Evolutionary conservation across 2,113 vertebrate genomes (phyloP).

Genomic region (Tachuris rubrigastra): DNA sequence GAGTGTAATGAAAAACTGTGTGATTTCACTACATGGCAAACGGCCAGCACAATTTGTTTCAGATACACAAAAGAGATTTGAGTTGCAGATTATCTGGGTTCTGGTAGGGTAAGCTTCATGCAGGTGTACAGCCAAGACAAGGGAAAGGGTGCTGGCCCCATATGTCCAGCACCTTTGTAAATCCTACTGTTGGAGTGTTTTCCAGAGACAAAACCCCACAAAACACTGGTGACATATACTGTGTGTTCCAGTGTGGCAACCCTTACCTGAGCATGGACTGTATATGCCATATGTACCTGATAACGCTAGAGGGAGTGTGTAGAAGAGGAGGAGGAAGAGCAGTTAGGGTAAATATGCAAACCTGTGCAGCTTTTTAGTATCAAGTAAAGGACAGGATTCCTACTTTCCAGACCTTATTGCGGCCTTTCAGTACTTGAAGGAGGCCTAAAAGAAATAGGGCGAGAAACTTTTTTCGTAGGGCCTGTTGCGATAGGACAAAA

Average conservation of each 20-base stretch:
- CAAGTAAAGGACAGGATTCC: background rate
- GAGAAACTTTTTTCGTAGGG: background rate
- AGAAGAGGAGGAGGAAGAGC: background rate
- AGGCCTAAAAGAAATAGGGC: background rate
- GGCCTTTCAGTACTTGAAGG: background rate
- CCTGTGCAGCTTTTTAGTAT: background rate
- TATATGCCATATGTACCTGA: background rate
- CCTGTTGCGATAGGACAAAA: accelerated
- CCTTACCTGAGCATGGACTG: background rate
- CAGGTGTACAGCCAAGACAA: slow-evolving; percentile 42
- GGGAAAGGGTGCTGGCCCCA: background rate
- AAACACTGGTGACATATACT: background rate
- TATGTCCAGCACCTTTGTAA: background rate
- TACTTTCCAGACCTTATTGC: background rate
- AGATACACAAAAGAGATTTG: slow-evolving; percentile 63
- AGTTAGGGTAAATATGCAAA: background rate
- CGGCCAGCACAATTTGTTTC: slow-evolving; percentile 69
- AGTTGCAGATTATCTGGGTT: slow-evolving; percentile 57
- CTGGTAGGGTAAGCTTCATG: background rate
- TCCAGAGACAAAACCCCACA: background rate
- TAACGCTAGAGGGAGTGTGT: background rate
- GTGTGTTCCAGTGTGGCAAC: background rate
- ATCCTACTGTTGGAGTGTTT: background rate
- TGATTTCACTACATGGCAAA: slow-evolving; percentile 61
- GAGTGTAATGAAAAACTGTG: slow-evolving; percentile 59